Evolutionary conservation across 2,797 vertebrate species (phyloP), one percentile per base, ranked within the genome.

Genomic region (Setipinna tenuifilis): DNA sequence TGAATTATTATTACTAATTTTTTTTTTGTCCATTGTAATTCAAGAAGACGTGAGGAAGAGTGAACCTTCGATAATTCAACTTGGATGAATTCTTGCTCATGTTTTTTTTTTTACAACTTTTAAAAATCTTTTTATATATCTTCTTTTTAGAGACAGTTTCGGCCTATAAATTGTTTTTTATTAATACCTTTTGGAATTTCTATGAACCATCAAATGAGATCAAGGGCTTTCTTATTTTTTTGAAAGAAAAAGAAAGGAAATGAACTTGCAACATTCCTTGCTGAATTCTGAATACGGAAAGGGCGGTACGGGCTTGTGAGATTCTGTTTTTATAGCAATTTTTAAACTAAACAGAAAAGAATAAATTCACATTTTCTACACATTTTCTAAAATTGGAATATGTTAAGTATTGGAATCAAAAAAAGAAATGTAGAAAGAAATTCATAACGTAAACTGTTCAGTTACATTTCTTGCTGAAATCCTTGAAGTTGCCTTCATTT

Each of bases 401-500:
- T 48, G 25, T 83, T 59, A 78, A 82, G 44, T 82, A 82, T 25
- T 83, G 12, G 50, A 6, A 78, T 58, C 11, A 86, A 80, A 54
- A 23, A 62, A 16, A 11, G 44, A 0, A 58, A 4, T 28, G 41
- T 23, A n/a, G n/a, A n/a, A n/a, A n/a, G n/a, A n/a, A n/a, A n/a
- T 31, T 44, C 12, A 50, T 41, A 78, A 41, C 35, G 19, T 21
- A 41, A 41, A 78, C 71, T 21, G 71, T 78, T 78, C 50, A 78
- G 71, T 78, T 78, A 78, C 86, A 91, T 92, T 90, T 93, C 84
- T 94, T 94, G 92, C 89, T 92, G 88, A 93, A 92, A 93, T 90
- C 92, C 91, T 91, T 78, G 71, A 95, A 95, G 93, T 95, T 93
- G 93, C 93, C 94, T 95, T 96, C 93, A 93, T 91, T 95, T 94